These are phyloP conservation scores for Orientallactaga bullata DNA, from an alignment of 2,113 vertebrate species.

Conservation along the genomic window DNA sequence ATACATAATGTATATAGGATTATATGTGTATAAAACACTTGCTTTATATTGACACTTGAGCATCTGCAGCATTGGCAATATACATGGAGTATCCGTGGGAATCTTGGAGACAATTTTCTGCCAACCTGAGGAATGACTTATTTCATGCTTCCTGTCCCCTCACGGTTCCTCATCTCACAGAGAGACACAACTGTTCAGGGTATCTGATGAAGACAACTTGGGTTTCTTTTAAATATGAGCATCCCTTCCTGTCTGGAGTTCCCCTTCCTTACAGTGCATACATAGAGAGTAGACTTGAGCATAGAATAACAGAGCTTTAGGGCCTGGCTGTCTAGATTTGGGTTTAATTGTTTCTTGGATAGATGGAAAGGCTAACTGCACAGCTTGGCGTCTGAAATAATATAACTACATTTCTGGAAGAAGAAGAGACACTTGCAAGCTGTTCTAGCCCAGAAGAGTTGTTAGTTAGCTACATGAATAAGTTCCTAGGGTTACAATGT, in stretches of 20 bases:
- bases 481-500: neutral
- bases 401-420: neutral
- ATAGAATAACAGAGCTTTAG: neutral
- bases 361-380: neutral
- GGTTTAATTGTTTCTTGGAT: neutral
- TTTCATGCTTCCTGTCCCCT: rapidly evolving
- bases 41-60: neutral
- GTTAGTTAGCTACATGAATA: neutral
- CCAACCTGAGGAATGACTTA: neutral
- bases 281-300: neutral
- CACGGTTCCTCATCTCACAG: neutral
- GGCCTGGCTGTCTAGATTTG: neutral
- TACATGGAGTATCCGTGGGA: neutral
- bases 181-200: neutral
- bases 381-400: no score
- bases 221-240: neutral
- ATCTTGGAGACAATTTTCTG: neutral
- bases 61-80: neutral
- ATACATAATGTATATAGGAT: neutral
- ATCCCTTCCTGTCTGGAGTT: neutral
- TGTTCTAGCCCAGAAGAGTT: neutral
- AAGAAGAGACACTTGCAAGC: neutral
- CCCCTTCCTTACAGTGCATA: neutral
- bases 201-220: neutral
- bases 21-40: neutral